Base-by-base conservation (phyloP, 2,888 invertebrate species). In the Dastarcus helophoroides region DNA sequence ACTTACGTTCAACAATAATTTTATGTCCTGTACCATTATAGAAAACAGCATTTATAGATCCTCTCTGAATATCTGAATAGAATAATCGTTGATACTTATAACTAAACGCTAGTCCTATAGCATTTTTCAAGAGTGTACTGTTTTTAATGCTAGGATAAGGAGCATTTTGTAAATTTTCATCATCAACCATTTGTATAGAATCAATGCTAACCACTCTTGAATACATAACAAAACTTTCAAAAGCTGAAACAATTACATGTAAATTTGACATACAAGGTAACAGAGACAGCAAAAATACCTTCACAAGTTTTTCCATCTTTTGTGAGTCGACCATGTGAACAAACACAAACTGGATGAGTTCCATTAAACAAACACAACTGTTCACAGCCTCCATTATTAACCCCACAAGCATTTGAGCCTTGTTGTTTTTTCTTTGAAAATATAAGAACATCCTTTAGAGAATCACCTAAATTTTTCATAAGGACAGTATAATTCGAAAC, bases 21-120 rank as follows among this genome's bases (percentile, higher is more conserved):
- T 64, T 64, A 60, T 85, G 82, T 1, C 70, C 71, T 15, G 71
- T 69, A 26, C 88, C 88, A 63, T 89, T 79, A 62, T 88, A 89
- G 53, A 68, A 69, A 26, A 85, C 88, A 16, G 75, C 70, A 62
- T 82, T 80, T 51, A 91, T 86, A 42, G 82, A 76, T 33, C 85
- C 86, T 50, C 79, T 69, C 56, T 88, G 85, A 38, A 90, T 86
- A 61, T 90, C 90, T 1, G 89, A 89, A 64, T 85, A 91, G 65
- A 84, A 89, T 27, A 89, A 64, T 28, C 75, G 64, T 43, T 73
- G 67, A 16, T 64, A 63, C 35, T 64, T 61, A 60, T 79, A 85
- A 63, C 85, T 82, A 60, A 78, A 86, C 2, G 84, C 73, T 30
- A 91, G 66, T 12, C 84, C 88, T 48, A 90, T 88, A 5, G 84